A percentile compares a stretch with the other conserved stretches of the same genome.
phyloP scores from a whole-genome alignment of 2,113 vertebrate species.

The Bubo blakistoni region DNA sequence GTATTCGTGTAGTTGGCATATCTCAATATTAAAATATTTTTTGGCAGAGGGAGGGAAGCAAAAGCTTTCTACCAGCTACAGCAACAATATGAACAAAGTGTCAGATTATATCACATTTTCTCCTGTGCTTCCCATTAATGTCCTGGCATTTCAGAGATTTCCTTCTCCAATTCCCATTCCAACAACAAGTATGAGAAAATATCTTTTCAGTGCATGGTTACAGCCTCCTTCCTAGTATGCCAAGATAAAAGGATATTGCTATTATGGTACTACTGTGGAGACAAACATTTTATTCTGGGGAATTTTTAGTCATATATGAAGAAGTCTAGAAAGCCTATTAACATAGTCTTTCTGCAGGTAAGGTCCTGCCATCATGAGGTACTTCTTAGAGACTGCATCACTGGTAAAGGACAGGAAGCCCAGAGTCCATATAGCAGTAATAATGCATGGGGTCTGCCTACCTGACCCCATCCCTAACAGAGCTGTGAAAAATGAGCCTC shows the following conservation, averaged over 20 bases:
- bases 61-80: background rate
- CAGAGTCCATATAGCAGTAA: background rate
- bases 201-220: background rate
- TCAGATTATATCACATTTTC: background rate
- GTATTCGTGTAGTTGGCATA: background rate
- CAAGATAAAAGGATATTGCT: background rate
- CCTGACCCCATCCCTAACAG: background rate
- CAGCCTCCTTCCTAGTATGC: background rate
- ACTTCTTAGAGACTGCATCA: background rate
- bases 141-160: background rate
- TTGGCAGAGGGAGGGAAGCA: background rate
- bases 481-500: background rate
- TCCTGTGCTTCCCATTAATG: background rate
- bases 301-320: background rate
- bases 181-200: background rate
- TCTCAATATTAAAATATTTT: background rate
- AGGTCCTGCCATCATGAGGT: background rate
- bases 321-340: background rate
- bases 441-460: background rate
- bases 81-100: background rate
- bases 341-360: background rate
- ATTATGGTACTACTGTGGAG: background rate
- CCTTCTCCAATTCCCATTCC: background rate
- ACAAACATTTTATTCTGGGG: background rate
- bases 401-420: background rate